A percentile compares a stretch with the other conserved stretches of the same genome.
Evolutionary conservation across 2,888 invertebrate species (phyloP).

Genomic region (Druceiella hillmani): DNA sequence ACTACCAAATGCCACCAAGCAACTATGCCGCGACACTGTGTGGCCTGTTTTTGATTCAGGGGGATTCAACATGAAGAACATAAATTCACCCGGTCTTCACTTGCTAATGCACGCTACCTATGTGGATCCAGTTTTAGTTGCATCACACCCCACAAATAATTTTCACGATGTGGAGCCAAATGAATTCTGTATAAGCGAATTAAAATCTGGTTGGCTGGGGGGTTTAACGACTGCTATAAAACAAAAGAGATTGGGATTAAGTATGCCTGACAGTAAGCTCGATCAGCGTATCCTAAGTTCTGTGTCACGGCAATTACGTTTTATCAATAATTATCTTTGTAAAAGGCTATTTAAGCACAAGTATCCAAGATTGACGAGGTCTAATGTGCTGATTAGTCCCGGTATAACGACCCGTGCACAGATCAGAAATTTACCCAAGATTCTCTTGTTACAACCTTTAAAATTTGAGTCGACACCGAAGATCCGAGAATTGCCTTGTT

Average conservation of each 20-base stretch:
- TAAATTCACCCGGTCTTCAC: no score
- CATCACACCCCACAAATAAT: conserved; percentile 18
- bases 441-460: conserved; percentile 37
- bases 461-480: conserved; percentile 40
- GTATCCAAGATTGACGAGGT: conserved; percentile 42
- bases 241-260: conserved; percentile 34
- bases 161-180: conserved; percentile 10
- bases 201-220: conserved; percentile 33
- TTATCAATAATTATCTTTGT: conserved; percentile 43
- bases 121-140: not conserved
- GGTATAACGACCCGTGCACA: not conserved
- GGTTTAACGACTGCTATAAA: conserved; percentile 37
- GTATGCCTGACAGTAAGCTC: conserved; percentile 34
- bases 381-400: conserved; percentile 38
- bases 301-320: conserved; percentile 38
- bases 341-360: conserved; percentile 41
- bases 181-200: conserved; percentile 22
- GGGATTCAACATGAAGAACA: conserved; percentile 36
- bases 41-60: conserved; percentile 51
- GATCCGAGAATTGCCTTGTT: conserved; percentile 40
- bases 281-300: conserved; percentile 41
- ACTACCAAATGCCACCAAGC: conserved; percentile 32
- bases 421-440: no score
- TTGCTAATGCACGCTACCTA: not conserved
- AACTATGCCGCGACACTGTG: conserved; percentile 39